Evolutionary conservation across 2,797 vertebrate species (phyloP).

Genomic region (Prunella strophiata): DNA sequence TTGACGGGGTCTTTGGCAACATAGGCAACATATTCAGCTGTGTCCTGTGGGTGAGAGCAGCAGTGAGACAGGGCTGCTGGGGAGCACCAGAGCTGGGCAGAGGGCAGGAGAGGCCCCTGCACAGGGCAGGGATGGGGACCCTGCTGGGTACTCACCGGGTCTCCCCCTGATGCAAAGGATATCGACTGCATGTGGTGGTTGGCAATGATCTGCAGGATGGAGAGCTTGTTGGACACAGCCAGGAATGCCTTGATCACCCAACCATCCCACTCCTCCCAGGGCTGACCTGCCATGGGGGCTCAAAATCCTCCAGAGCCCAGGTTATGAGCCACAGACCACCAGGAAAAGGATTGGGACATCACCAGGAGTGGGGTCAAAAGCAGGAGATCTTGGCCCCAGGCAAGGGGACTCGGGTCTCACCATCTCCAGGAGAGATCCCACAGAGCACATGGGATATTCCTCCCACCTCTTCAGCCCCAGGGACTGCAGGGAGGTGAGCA

Average conservation of each 20-base stretch:
- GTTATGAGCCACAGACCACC: background rate
- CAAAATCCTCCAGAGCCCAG: background rate
- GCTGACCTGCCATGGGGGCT: background rate
- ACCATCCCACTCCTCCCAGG: accelerated
- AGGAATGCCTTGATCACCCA: background rate
- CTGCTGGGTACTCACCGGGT: constrained; percentile 88
- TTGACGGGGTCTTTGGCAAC: constrained; percentile 99
- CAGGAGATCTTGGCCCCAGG: background rate
- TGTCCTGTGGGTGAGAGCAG: constrained; percentile 81
- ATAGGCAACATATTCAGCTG: constrained; percentile 96
- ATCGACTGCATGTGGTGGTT: constrained; percentile 99
- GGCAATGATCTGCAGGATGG: constrained; percentile 90
- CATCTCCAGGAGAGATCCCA: background rate
- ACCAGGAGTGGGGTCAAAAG: background rate
- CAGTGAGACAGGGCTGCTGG: background rate
- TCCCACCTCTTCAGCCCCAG: background rate
- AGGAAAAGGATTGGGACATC: background rate
- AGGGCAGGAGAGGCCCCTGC: background rate
- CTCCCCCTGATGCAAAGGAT: constrained; percentile 97
- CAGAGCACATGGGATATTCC: background rate
- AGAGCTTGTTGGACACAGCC: background rate
- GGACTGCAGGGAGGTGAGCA: background rate
- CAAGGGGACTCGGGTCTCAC: background rate
- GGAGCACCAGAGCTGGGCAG: background rate
- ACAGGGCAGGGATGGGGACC: accelerated